Evolutionary conservation across 2,888 invertebrate species (phyloP), one percentile per base, ranked within the genome.

Genomic region (Axea sp.): DNA sequence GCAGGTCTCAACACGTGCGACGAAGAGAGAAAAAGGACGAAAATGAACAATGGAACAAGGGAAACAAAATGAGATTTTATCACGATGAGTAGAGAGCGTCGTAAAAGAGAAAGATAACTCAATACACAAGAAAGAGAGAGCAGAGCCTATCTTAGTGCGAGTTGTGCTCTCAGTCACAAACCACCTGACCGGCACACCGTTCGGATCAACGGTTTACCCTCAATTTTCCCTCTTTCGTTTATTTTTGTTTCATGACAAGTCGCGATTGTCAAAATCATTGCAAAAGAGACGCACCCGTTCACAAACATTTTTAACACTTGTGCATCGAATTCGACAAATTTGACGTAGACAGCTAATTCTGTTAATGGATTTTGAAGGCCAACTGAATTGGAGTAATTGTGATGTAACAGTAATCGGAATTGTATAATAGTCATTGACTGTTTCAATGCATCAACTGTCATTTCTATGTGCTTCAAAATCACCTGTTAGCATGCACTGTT

Each of bases 181-280:
- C 85, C 83, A 87, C 84, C 85, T 84, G 83, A 84, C 87, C 85
- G 83, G 80, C 86, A 83, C 80, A 80, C 83, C 75, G 83, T 80
- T 68, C 83, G 82, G 83, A 86, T 82, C 83, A 82, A 73, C 81
- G 80, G 81, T 82, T 77, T 74, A 74, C 67, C 75, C 67, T 76
- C 41, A 35, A 67, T 43, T 57, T 33, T 12, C 45, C 64, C 22
- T 41, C 49, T 30, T 53, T 57, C 6, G 28, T 51, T 30, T 22
- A 14, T 47, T 39, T 5, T 7, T 9, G 22, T 39, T 9, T 2
- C 22, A 3, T 15, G 15, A 1, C 1, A 2, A 1, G 6, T 9
- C 28, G 9, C 28, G 9, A 30, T 24, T 1, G 3, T 4, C 24
- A 31, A 17, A 6, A 31, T 26, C n/a, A 43, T 7, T 26, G 28